Evolutionary conservation across 92 coral and sea anemone species (phyloP).

Genomic region (Micromussa lordhowensis): DNA sequence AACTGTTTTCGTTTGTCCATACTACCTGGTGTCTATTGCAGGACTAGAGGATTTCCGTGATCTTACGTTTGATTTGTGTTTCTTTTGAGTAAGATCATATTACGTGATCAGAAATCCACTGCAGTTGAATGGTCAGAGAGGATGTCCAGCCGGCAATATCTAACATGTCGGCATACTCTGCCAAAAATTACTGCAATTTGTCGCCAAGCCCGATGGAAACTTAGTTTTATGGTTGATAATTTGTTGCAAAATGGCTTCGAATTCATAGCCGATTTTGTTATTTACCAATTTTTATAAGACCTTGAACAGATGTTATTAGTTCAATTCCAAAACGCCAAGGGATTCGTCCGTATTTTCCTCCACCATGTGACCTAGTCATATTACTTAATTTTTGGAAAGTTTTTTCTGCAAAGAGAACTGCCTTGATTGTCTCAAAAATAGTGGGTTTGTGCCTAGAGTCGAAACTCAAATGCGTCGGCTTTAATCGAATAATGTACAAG

Average conservation of each 20-base stretch:
- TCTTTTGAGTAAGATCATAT: neutral
- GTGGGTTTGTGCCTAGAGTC: too few species aligned
- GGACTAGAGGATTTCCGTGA: too few species aligned
- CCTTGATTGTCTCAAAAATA: too few species aligned
- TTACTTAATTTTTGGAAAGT: too few species aligned
- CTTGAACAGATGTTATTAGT: too few species aligned
- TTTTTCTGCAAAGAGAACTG: too few species aligned
- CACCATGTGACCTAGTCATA: too few species aligned
- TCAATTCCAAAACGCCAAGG: too few species aligned
- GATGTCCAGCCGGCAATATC: neutral
- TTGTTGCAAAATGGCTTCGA: neutral
- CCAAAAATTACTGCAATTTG: neutral
- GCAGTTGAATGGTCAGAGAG: neutral
- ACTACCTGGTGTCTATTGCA: neutral
- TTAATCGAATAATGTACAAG: too few species aligned
- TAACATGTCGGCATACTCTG: neutral
- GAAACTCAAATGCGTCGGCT: too few species aligned
- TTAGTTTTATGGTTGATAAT: neutral
- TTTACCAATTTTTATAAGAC: neutral
- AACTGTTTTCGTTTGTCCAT: neutral
- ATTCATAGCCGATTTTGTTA: neutral
- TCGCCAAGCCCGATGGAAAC: neutral
- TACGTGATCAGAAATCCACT: neutral
- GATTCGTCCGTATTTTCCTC: too few species aligned
- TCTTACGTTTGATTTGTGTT: too few species aligned